A percentile compares a stretch with the other conserved stretches of the same genome.
Evolutionary conservation across 2,113 vertebrate species (phyloP).

Genomic region (Prionailurus bengalensis): DNA sequence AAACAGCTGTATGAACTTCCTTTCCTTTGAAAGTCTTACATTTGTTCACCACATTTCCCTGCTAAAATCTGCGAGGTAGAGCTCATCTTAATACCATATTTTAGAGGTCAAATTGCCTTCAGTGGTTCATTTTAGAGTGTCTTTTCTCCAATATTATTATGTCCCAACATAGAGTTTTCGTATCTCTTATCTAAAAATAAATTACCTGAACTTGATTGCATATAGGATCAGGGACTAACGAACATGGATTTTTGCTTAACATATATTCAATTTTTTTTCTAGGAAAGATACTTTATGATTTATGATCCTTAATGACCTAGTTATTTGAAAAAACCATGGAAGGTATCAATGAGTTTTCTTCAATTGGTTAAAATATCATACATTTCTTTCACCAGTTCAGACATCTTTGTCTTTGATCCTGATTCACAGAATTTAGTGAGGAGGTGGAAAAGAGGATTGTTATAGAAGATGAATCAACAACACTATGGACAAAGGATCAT

Average conservation of each 20-base stretch:
- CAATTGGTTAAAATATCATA: conserved; percentile 76
- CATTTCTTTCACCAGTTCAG: conserved; percentile 75
- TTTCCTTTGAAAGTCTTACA: conserved; percentile 81
- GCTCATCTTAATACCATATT: conserved; percentile 50
- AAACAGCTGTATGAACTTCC: conserved; percentile 79
- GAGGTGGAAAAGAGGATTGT: conserved; percentile 77
- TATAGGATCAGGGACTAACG: conserved; percentile 46
- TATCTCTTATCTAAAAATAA: conserved; percentile 70
- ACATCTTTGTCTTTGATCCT: conserved; percentile 78
- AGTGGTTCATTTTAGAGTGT: conserved; percentile 33
- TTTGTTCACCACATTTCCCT: conserved; percentile 82
- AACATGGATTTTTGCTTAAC: conserved; percentile 72
- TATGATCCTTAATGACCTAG: conserved; percentile 65
- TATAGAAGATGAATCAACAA: conserved; percentile 80
- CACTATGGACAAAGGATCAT: conserved; percentile 78
- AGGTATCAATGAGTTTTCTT: conserved; percentile 77
- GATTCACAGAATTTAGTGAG: conserved; percentile 79
- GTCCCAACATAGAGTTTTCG: conserved; percentile 40
- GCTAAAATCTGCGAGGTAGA: conserved; percentile 69
- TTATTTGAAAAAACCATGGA: conserved; percentile 76
- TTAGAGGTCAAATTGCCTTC: conserved; percentile 59
- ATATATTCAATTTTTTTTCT: conserved; percentile 65
- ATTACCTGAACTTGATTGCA: conserved; percentile 56
- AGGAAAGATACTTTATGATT: conserved; percentile 64
- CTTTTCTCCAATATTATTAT: conserved; percentile 26